Evolutionary conservation across 1,140 invertebrate genomes (phyloP), one percentile per base, ranked within the genome.

Genomic region (Papilio xuthus): DNA sequence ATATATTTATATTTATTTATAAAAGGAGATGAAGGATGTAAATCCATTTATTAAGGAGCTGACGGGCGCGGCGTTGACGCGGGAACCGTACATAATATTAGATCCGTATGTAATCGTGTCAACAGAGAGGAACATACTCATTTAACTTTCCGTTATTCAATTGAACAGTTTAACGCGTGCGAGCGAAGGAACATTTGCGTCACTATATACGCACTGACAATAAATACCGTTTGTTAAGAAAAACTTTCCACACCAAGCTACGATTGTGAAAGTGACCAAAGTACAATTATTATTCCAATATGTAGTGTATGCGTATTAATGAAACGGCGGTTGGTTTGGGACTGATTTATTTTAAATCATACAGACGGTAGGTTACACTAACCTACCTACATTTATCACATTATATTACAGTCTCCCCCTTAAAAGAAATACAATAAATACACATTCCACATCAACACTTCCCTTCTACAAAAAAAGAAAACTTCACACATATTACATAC

Each of bases 141-240:
- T 67, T 67, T 67, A 67, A 67, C 60, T 67, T 28, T 67, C 60
- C 60, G 60, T 67, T 67, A 67, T 67, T 28, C 60, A 67, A 67
- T 67, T 67, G 60, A 32, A 67, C 60, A 67, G 26, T 67, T 67
- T 67, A 67, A 67, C 60, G 26, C 60, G 23, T 26, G 23, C 60
- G 60, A 67, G 60, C 60, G 60, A 67, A 67, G 26, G 60, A 67
- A 67, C 60, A 15, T 67, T 67, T 28, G 23, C 60, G 60, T 1
- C 7, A 67, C 56, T 20, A 26, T 67, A 32, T 28, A 67, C 23
- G 10, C 26, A 28, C 13, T 32, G 13, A 6, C 12, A 67, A 26
- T 60, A 60, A 15, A 32, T 67, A 67, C 2, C 2, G 13, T 32
- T 32, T 15, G 13, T 28, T 4, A 67, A 15, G 26, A 15, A 67